These are phyloP conservation scores for Elanus axillaris DNA, from an alignment of 2,113 vertebrate species.

Conservation along the genomic window DNA sequence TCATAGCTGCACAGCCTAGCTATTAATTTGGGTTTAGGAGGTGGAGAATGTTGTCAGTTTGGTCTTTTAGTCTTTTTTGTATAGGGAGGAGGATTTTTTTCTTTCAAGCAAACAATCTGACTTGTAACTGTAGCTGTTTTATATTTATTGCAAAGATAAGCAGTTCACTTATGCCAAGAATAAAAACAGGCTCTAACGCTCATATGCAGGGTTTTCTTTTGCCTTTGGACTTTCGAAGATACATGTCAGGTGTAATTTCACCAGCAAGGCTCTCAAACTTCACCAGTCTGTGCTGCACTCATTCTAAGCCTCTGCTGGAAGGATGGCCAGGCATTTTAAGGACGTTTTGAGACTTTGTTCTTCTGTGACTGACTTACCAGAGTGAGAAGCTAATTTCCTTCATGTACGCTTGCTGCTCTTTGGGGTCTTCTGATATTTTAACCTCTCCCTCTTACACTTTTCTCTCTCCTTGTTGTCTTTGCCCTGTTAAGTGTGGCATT, in stretches of 20 bases:
- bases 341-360: neutral
- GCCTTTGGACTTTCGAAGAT: neutral
- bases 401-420: accelerated
- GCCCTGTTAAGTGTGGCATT: neutral
- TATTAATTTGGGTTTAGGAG: neutral
- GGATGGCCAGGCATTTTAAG: neutral
- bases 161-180: neutral
- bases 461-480: neutral
- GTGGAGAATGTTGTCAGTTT: neutral
- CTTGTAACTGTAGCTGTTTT: neutral
- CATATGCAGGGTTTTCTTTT: neutral
- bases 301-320: neutral
- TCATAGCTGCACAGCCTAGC: neutral
- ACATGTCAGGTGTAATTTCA: neutral
- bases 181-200: neutral
- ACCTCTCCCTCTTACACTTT: neutral
- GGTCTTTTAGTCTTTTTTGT: neutral
- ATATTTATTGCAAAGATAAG: neutral
- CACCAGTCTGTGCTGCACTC: neutral
- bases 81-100: neutral
- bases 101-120: neutral
- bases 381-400: neutral
- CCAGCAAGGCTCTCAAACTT: neutral
- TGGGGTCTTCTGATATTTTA: neutral
- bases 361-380: neutral